phyloP scores from a whole-genome alignment of 2,797 vertebrate genomes.

The Periophthalmus magnuspinnatus region DNA sequence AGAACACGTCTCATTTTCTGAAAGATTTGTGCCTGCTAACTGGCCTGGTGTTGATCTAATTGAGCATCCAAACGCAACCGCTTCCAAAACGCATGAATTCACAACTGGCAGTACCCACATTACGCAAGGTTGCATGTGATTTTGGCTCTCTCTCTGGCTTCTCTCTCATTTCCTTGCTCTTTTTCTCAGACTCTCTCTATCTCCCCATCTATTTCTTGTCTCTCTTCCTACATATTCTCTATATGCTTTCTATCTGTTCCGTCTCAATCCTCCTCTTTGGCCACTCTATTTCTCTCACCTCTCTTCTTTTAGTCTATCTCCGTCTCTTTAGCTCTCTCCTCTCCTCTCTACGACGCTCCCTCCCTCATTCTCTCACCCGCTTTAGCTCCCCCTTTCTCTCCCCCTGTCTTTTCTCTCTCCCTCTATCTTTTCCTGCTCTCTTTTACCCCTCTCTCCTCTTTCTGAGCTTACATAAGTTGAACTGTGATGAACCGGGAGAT shows the following conservation, averaged over 20 bases:
- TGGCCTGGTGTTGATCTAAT: not conserved
- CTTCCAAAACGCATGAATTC: slow-evolving; percentile 4
- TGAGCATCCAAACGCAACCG: not conserved
- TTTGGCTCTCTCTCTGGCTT: slow-evolving; percentile 33
- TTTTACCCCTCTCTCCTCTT: not conserved
- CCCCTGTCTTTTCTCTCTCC: no score
- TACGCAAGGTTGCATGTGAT: slow-evolving; percentile 49
- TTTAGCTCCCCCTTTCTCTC: no score
- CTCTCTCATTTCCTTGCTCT: not conserved
- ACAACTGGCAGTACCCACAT: slow-evolving; percentile 7
- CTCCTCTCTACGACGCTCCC: no score
- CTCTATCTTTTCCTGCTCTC: no score
- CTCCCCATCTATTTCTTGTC: no score
- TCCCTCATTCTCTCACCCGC: no score
- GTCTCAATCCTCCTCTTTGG: no score
- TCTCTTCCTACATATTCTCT: no score
- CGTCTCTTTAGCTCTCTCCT: no score
- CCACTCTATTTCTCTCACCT: no score
- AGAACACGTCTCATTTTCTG: not conserved
- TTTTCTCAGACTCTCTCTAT: not conserved
- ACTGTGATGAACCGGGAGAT: slow-evolving; percentile 41
- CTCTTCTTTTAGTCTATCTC: no score
- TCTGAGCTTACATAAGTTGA: slow-evolving; percentile 49
- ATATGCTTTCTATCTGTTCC: no score
- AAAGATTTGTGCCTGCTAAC: not conserved